Percentiles rank a stretch among this genome's conserved stretches.
These are phyloP conservation scores for Genyomyrus donnyi DNA, from an alignment of 2,113 vertebrate species.

Conservation along the genomic window DNA sequence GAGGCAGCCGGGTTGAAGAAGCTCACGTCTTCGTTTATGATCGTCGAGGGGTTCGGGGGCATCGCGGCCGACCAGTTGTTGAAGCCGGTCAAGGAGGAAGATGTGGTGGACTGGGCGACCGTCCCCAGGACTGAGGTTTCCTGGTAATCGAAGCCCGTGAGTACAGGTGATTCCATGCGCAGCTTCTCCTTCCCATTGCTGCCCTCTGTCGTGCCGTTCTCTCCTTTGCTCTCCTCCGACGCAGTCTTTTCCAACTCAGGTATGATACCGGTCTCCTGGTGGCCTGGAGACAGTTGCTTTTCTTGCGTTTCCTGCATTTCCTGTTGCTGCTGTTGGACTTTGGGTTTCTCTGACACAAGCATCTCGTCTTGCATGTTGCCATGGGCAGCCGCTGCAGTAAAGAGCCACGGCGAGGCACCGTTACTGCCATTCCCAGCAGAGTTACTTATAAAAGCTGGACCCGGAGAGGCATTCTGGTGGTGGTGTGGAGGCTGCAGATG, in stretches of 20 bases:
- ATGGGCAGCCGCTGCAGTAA: conserved; percentile 87
- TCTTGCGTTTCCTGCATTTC: conserved; percentile 94
- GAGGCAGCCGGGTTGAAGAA: conserved; percentile 92
- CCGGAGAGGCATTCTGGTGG: conserved; percentile 93
- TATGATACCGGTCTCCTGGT: conserved; percentile 88
- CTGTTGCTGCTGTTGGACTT: conserved; percentile 82
- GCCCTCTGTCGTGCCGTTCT: conserved; percentile 74
- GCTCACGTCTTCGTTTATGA: conserved; percentile 95
- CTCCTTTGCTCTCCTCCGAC: conserved; percentile 79
- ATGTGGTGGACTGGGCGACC: conserved; percentile 82
- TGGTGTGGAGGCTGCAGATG: conserved; percentile 98
- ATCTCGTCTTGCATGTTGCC: conserved; percentile 95
- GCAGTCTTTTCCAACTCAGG: conserved; percentile 88
- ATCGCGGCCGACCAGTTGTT: conserved; percentile 98
- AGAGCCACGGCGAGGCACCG: conserved; percentile 94
- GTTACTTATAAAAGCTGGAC: conserved; percentile 96
- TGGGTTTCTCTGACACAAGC: conserved; percentile 88
- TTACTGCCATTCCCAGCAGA: conserved; percentile 90
- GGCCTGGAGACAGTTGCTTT: conserved; percentile 83
- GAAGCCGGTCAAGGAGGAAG: conserved; percentile 89
- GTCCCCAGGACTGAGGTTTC: conserved; percentile 85
- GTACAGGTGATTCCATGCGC: conserved; percentile 88
- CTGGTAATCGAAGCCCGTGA: conserved; percentile 93
- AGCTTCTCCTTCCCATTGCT: conserved; percentile 88
- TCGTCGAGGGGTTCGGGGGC: conserved; percentile 86